Base-by-base conservation (phyloP, 2,113 vertebrate species). In the Panurus biarmicus region DNA sequence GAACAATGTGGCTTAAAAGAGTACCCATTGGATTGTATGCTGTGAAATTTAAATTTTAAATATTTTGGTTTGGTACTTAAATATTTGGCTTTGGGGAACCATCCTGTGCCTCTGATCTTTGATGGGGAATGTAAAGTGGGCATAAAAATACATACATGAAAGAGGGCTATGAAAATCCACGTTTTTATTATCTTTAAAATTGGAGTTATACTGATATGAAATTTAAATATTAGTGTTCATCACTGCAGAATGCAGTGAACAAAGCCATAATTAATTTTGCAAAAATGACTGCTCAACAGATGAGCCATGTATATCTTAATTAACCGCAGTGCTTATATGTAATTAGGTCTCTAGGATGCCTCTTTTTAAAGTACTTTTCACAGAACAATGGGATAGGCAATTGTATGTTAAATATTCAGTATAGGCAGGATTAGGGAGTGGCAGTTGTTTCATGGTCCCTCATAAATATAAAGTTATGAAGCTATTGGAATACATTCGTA, bases 331-430 rank as follows among this genome's bases (percentile, higher is more conserved):
- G 48, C 72, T 89, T 93, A 84, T 83, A 92, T 74, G 60, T 94
- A 94, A 94, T 94, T 95, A 95, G 96, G 94, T 96, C 94, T 96
- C 89, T 48, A 91, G 94, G 91, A 96, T 96, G 89, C 91, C 94
- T 93, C 35, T 86, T 77, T 77, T 77, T 61, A 64, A 93, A 94
- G 56, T 21, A 28, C 21, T 88, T 83, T 95, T 86, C 54, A 66
- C 25, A 71, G 87, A 91, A 82, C 28, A 66, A 82, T 1, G 13
- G 44, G 35, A 42, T 73, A 77, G 81, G 60, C 81, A 57, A 44
- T 87, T 91, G 76, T 54, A 70, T 16, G 26, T 82, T 80, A 64
- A 94, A 70, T 91, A 82, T 20, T 91, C 23, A 7, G 15, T 87
- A 42, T 44, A 47, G 35, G 25, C 74, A 85, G 47, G 56, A 87